Percentiles rank a stretch among this genome's conserved stretches.
Evolutionary conservation across 2,113 vertebrate species (phyloP).

Genomic region (Pantherophis guttatus): DNA sequence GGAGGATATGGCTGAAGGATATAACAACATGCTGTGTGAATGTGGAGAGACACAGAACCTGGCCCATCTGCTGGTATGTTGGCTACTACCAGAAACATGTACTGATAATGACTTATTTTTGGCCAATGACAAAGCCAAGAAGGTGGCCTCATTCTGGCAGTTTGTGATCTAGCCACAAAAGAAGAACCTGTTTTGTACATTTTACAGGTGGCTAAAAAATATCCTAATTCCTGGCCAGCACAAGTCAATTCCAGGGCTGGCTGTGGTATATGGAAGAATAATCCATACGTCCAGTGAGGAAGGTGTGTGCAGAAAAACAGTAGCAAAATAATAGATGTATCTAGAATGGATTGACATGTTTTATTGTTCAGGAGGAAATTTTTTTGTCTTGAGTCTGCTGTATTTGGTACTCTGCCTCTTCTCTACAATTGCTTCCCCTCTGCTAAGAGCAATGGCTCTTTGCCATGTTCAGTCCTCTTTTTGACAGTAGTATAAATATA

Average conservation of each 20-base stretch:
- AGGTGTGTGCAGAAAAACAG: neutral
- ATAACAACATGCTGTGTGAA: neutral
- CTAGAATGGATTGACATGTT: neutral
- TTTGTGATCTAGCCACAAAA: neutral
- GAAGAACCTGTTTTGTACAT: neutral
- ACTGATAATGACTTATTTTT: neutral
- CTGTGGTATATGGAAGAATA: neutral
- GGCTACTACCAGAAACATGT: neutral
- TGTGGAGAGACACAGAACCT: neutral
- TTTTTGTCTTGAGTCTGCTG: neutral
- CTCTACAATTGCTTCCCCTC: neutral
- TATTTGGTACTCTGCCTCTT: neutral
- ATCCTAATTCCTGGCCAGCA: neutral
- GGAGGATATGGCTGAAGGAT: neutral
- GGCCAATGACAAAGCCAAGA: neutral
- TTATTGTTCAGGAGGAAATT: neutral
- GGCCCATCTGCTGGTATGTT: neutral
- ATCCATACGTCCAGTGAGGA: neutral
- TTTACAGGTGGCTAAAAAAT: neutral
- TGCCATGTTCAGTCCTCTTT: constrained; percentile 16
- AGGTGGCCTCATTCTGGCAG: neutral
- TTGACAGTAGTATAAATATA: constrained; percentile 21
- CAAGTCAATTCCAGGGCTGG: neutral
- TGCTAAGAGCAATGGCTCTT: constrained; percentile 3
- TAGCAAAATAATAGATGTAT: neutral